Base-by-base conservation (phyloP, 2,797 vertebrate genomes). In the Amphiprion clarkii region DNA sequence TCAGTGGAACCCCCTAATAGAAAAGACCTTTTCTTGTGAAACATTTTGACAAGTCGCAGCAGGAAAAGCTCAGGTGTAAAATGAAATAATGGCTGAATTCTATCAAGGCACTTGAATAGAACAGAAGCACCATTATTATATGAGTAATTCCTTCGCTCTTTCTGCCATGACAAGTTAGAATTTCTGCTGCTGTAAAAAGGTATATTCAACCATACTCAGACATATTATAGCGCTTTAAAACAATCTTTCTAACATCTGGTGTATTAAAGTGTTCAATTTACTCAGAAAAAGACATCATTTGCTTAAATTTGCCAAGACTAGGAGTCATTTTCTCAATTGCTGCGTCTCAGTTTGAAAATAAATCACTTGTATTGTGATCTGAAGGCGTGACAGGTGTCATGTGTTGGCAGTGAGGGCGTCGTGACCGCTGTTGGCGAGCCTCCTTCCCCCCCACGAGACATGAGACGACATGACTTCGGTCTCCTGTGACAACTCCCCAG, bases 401-500 rank as follows among this genome's bases (percentile, higher is more conserved):
- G 33, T 27, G 60, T 64, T 82, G 74, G 73, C 73, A 48, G 40
- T 25, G 48, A 19, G 9, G 19, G 40, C 29, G 6, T 33, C 19
- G 13, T 21, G 46, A 44, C 54, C 17, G 1, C 52, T 25, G 12
- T 36, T 62, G 55, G 25, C 6, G 14, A 71, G n/a, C 11, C 16
- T 51, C 2, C 1, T 10, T 7, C 27, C 21, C 60, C 21, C 60
- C 48, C 39, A 0, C 10, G 68, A 75, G 81, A 83, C 69, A 36
- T 65, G 65, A 62, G 44, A 64, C 48, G 56, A 74, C 73, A 9
- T 52, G 66, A 64, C 72, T 84, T 51, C 48, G 62, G 78, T 69
- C 78, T 85, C 70, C 74, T 48, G 76, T 60, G 87, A 76, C 62
- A 67, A 48, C 69, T 73, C 71, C 56, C 40, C 70, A 29, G 64